Evolutionary conservation across 1,140 invertebrate species (phyloP).

Genomic region (Hylaeus anthracinus): DNA sequence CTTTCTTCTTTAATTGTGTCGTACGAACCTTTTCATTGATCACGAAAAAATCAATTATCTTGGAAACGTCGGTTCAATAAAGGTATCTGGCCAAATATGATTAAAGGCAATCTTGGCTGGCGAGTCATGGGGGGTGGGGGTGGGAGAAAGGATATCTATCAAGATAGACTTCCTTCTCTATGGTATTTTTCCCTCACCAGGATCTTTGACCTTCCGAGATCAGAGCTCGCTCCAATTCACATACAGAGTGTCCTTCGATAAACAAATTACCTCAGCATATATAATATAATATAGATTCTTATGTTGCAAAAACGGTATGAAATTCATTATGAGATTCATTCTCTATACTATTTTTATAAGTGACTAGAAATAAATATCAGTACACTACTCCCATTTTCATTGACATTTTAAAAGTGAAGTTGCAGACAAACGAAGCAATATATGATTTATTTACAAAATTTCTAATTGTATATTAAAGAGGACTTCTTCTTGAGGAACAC

Average conservation of each 20-base stretch:
- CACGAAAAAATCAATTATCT: conserved; percentile 11
- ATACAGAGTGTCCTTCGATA: background rate
- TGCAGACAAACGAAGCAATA: too few species aligned
- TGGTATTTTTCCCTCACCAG: conserved; percentile 20
- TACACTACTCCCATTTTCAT: too few species aligned
- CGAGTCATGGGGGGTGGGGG: conserved; percentile 19
- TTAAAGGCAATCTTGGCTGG: conserved; percentile 49
- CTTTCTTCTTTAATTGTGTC: background rate
- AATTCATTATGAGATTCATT: too few species aligned
- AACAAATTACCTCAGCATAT: too few species aligned
- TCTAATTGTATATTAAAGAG: too few species aligned
- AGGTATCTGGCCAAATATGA: conserved; percentile 52
- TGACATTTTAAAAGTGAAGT: too few species aligned
- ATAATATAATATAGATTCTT: too few species aligned
- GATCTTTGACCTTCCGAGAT: conserved; percentile 55
- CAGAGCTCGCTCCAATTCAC: conserved; percentile 8
- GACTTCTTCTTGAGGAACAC: too few species aligned
- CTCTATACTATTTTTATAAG: too few species aligned
- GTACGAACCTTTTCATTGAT: background rate
- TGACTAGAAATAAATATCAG: too few species aligned
- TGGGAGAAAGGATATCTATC: conserved; percentile 50
- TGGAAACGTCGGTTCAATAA: conserved; percentile 18
- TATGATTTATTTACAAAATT: too few species aligned
- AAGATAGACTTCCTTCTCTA: conserved; percentile 7
- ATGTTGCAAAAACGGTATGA: too few species aligned